Conservation (phyloP, 2,888 invertebrate genomes). For the Orthosia gracilis region DNA sequence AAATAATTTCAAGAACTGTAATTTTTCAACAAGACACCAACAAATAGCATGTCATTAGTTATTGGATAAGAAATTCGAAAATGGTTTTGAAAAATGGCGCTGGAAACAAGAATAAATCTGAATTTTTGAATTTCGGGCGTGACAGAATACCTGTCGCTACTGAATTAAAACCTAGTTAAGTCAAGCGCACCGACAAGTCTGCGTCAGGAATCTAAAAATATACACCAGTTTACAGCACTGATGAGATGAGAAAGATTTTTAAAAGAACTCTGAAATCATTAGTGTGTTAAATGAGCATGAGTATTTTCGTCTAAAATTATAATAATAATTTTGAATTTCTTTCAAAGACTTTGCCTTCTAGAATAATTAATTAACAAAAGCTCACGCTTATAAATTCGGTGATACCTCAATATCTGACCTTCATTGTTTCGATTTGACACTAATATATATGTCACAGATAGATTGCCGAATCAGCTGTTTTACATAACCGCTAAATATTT, state of each 20-base stretch:
- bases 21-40: conserved; percentile 18
- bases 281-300: background rate
- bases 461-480: too few relatives aligned
- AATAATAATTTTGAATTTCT: too few relatives aligned
- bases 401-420: too few relatives aligned
- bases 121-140: conserved; percentile 4
- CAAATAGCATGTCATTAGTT: conserved; percentile 22
- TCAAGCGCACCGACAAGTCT: background rate
- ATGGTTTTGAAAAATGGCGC: background rate
- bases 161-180: background rate
- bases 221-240: background rate
- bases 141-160: background rate
- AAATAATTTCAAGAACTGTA: background rate
- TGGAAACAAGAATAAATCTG: background rate
- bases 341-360: too few relatives aligned
- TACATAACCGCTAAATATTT: too few relatives aligned
- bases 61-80: conserved; percentile 4
- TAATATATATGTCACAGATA: too few relatives aligned
- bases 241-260: background rate
- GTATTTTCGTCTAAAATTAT: too few relatives aligned
- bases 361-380: too few relatives aligned
- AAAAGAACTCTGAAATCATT: background rate
- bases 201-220: background rate
- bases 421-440: too few relatives aligned
- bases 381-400: too few relatives aligned